Percentiles rank a stretch among this genome's conserved stretches.
phyloP scores from a whole-genome alignment of 2,113 vertebrate species.

The Philantomba maxwellii region DNA sequence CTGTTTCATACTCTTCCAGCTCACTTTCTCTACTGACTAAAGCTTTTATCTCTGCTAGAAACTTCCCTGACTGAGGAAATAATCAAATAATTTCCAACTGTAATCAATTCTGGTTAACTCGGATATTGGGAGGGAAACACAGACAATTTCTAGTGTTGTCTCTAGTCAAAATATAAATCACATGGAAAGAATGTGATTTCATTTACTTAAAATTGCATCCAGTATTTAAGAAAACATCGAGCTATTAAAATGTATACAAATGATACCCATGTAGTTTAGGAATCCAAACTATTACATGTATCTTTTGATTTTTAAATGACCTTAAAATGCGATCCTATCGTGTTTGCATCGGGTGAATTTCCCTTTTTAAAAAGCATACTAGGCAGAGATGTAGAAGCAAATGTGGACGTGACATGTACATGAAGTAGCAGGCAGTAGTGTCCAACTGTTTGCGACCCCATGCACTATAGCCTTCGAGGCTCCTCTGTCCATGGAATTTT shows the following conservation, averaged over 20 bases:
- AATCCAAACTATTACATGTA: neutral
- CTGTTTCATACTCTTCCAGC: neutral
- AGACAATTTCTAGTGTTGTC: neutral
- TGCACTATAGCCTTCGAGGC: neutral
- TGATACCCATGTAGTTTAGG: neutral
- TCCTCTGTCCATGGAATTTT: neutral
- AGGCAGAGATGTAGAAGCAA: neutral
- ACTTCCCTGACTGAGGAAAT: neutral
- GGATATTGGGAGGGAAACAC: neutral
- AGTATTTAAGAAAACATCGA: neutral
- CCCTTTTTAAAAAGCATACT: neutral
- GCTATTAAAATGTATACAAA: neutral
- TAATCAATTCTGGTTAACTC: neutral
- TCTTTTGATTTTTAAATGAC: neutral
- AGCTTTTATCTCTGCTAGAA: neutral
- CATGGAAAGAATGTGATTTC: neutral
- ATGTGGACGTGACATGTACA: neutral
- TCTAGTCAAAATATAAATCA: neutral
- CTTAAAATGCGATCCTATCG: neutral
- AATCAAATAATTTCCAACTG: neutral
- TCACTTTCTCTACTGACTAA: neutral
- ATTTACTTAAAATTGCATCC: neutral
- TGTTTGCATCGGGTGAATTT: neutral
- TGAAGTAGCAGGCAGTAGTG: neutral
- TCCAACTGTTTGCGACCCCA: neutral